Percentiles rank a stretch among this genome's conserved stretches.
Conservation (phyloP, 2,888 invertebrate genomes). For the Euzetes globulus region DNA sequence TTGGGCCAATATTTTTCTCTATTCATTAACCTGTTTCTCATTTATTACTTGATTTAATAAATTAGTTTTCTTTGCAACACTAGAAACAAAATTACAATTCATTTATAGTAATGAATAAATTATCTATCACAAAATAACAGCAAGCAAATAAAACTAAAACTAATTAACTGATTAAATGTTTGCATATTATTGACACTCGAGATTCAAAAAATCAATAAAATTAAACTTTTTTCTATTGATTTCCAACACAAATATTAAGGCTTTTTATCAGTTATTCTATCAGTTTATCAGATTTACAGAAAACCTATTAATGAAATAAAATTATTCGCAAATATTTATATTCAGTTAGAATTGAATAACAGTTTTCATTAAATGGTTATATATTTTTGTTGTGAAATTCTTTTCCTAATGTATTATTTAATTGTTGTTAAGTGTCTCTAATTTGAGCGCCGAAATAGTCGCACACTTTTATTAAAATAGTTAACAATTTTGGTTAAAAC, state of each 20-base stretch:
- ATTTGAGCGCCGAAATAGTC: neutral
- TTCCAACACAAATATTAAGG: neutral
- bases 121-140: neutral
- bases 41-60: neutral
- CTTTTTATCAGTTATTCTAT: neutral
- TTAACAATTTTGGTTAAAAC: constrained; percentile 11
- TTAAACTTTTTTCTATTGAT: neutral
- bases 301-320: neutral
- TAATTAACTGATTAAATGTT: neutral
- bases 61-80: neutral
- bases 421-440: neutral
- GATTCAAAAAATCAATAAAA: neutral
- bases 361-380: constrained; percentile 4
- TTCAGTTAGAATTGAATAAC: neutral
- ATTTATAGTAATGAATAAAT: neutral
- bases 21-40: neutral
- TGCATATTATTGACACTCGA: neutral
- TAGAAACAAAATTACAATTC: neutral
- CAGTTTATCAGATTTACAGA: neutral
- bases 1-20: neutral
- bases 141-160: neutral
- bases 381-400: neutral
- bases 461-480: neutral
- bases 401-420: neutral
- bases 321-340: neutral